Conservation (phyloP, 2,888 invertebrate species). For the Rotaria socialis region DNA sequence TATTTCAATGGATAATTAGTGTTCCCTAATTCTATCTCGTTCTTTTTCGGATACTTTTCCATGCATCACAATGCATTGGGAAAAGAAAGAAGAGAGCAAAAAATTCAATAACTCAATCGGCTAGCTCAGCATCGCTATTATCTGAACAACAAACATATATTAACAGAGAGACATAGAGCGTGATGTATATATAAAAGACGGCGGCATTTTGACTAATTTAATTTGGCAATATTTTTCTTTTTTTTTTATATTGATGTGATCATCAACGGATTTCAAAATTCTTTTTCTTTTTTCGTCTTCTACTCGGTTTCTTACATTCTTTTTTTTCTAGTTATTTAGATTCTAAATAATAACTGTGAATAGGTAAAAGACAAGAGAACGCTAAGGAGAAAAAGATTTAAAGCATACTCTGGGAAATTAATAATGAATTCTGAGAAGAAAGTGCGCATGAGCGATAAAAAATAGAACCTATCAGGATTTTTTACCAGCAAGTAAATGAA, state of each 20-base stretch:
- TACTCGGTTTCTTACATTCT: not conserved
- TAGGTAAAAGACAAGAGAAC: not conserved
- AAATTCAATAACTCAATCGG: slow-evolving; percentile 4
- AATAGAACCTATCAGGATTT: not conserved
- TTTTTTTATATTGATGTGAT: not conserved
- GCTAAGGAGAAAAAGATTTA: not conserved
- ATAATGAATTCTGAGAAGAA: not conserved
- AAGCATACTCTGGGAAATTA: not conserved
- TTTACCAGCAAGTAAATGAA: not conserved
- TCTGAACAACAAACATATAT: not conserved
- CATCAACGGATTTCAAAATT: not conserved
- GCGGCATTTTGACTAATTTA: not conserved
- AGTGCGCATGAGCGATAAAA: not conserved
- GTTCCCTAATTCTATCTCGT: not conserved
- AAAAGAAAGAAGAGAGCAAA: not conserved
- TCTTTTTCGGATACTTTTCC: not conserved
- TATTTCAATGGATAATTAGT: not conserved
- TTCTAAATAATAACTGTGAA: not conserved
- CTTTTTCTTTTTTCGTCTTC: too few species aligned
- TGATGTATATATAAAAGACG: not conserved
- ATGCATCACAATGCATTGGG: not conserved
- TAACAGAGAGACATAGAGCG: not conserved
- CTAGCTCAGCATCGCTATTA: not conserved
- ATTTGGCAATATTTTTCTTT: not conserved
- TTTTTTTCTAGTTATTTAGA: not conserved